Evolutionary conservation across 2,888 invertebrate genomes (phyloP).

Genomic region (Syrista parreyssii): DNA sequence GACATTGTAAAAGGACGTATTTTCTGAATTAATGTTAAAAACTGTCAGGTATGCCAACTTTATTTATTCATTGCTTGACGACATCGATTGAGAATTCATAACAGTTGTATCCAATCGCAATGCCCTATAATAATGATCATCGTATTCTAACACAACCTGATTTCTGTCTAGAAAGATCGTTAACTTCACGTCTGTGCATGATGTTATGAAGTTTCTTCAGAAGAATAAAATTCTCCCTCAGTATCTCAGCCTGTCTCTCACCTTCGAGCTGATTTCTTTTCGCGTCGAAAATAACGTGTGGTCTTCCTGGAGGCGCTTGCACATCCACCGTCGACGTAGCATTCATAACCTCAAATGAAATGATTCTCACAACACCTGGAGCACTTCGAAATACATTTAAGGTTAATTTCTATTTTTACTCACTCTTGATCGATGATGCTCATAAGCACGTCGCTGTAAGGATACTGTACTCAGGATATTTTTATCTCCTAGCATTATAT

Average conservation of each 20-base stretch:
- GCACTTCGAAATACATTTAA: not conserved
- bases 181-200: conserved; percentile 47
- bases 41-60: not conserved
- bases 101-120: not conserved
- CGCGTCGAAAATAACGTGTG: conserved; percentile 54
- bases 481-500: not conserved
- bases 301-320: conserved; percentile 50
- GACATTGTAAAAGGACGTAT: not conserved
- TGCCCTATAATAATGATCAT: not conserved
- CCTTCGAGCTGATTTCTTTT: conserved; percentile 55
- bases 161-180: conserved; percentile 42
- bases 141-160: conserved; percentile 50
- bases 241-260: conserved; percentile 55
- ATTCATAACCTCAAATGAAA: conserved; percentile 44
- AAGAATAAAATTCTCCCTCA: conserved; percentile 58
- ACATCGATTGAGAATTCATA: not conserved
- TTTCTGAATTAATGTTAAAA: not conserved
- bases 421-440: conserved; percentile 54
- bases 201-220: conserved; percentile 54
- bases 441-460: conserved; percentile 49
- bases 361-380: not conserved
- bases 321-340: conserved; percentile 55
- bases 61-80: not conserved
- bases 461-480: conserved; percentile 11
- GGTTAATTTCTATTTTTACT: conserved; percentile 18